Conservation (phyloP, 2,888 invertebrate genomes). For the Chorisops tibialis region DNA sequence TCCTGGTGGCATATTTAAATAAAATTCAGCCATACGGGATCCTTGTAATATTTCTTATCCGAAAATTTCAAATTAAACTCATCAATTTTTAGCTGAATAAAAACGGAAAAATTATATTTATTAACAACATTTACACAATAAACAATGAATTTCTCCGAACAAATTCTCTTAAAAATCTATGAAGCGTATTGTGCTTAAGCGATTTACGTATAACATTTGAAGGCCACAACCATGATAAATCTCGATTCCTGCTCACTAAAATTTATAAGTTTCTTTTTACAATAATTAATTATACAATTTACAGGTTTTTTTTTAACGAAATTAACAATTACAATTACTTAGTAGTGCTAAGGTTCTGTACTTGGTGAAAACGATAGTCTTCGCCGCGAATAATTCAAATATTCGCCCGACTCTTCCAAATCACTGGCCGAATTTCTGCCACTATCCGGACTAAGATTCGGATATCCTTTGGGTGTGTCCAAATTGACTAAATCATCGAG, state of each 20-base stretch:
- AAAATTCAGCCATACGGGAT: no score
- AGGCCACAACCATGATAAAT: slow-evolving; percentile 21
- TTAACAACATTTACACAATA: slow-evolving; percentile 21
- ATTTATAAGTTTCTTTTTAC: neutral
- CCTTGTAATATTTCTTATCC: no score
- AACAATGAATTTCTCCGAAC: slow-evolving; percentile 16
- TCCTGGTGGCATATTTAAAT: no score
- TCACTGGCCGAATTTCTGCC: slow-evolving; percentile 48
- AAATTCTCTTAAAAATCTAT: slow-evolving; percentile 15
- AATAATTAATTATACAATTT: neutral
- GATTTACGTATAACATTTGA: slow-evolving; percentile 24
- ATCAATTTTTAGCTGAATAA: neutral
- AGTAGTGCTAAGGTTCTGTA: neutral
- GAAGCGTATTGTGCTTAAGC: slow-evolving; percentile 32
- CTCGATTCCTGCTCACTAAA: neutral
- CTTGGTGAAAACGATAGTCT: slow-evolving; percentile 27
- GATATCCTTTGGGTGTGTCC: slow-evolving; percentile 32
- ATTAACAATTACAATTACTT: neutral
- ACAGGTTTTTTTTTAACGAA: neutral
- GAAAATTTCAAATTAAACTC: no score
- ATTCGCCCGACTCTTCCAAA: slow-evolving; percentile 35
- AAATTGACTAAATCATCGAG: slow-evolving; percentile 32
- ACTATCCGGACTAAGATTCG: slow-evolving; percentile 47
- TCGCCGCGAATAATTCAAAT: slow-evolving; percentile 13
- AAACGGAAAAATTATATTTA: slow-evolving; percentile 19